Evolutionary conservation across 2,888 invertebrate species (phyloP), one percentile per base, ranked within the genome.

Genomic region (Drosophila cyrtoloma): DNA sequence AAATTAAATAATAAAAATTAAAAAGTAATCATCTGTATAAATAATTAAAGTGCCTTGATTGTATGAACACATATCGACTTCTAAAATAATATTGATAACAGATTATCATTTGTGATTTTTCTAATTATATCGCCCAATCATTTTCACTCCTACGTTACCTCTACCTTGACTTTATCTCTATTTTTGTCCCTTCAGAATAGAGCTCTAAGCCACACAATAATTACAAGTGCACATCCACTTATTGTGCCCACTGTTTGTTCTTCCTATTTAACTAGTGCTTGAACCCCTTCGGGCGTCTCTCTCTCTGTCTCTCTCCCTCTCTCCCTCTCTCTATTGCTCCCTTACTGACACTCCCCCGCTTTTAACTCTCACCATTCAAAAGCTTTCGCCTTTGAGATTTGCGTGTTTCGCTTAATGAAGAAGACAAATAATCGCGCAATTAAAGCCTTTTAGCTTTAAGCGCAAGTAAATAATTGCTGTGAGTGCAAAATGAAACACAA

Each of bases 361-460:
- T 42, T n/a, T 4, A 19, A 26, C 35, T n/a, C 47, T 16, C 44
- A 22, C 56, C 52, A 50, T 55, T 62, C 52, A 61, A 39, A 71
- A 71, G 26, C 58, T 55, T 64, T 81, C 76, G 83, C 86, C 90
- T 81, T 88, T 84, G 83, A 84, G 90, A 91, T 91, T 92, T 91
- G 91, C 89, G 90, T 92, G 91, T 91, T 89, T 90, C 87, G 86
- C 88, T 87, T 87, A 90, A 91, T 87, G 89, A 92, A 91, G 91
- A 92, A 92, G 92, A 91, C 92, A 92, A 92, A 92, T 92, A 92
- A 92, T 92, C 89, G 90, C 86, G 89, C 91, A 92, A 92, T 92
- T 92, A 92, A 92, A 92, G 90, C 90, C 92, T 89, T 92, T 92
- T 90, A 92, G 92, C 91, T 91, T 90, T 86, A 91, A 92, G 91